Evolutionary conservation across 2,888 invertebrate genomes (phyloP).

Genomic region (Morpho deidamia): DNA sequence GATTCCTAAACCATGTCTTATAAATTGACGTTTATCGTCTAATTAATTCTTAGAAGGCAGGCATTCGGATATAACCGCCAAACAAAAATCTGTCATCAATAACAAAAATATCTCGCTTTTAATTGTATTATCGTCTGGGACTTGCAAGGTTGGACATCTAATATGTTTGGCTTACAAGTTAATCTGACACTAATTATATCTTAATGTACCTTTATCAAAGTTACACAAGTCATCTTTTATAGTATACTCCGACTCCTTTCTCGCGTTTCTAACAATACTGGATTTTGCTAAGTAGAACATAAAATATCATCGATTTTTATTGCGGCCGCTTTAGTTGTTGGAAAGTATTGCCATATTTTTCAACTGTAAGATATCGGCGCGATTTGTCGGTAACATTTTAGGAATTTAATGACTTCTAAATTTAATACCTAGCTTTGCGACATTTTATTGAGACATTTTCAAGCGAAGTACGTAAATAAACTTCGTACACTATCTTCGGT

Average conservation of each 20-base stretch:
- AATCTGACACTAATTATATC: conserved; percentile 51
- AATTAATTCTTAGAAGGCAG: too few relatives aligned
- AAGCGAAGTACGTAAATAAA: conserved; percentile 17
- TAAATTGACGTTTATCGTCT: too few relatives aligned
- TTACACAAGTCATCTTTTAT: conserved; percentile 38
- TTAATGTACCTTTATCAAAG: conserved; percentile 46
- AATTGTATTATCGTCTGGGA: conserved; percentile 11
- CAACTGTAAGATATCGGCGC: conserved; percentile 23
- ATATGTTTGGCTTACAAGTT: conserved; percentile 16
- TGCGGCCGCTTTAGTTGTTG: conserved; percentile 36
- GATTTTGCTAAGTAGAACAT: conserved; percentile 60
- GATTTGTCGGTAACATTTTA: conserved; percentile 31
- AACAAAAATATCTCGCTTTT: conserved; percentile 7
- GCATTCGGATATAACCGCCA: too few relatives aligned
- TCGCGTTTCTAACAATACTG: conserved; percentile 47
- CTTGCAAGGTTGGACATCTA: not conserved
- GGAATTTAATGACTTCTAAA: conserved; percentile 27
- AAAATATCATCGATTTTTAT: conserved; percentile 52
- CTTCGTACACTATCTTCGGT: conserved; percentile 3
- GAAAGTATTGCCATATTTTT: conserved; percentile 36
- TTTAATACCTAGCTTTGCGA: conserved; percentile 22
- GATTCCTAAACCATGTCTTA: too few relatives aligned
- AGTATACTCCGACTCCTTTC: conserved; percentile 32
- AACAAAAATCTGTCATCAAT: too few relatives aligned
- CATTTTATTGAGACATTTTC: conserved; percentile 26